phyloP scores from a whole-genome alignment of 1,140 invertebrate genomes.

The Elymnias hypermnestra region DNA sequence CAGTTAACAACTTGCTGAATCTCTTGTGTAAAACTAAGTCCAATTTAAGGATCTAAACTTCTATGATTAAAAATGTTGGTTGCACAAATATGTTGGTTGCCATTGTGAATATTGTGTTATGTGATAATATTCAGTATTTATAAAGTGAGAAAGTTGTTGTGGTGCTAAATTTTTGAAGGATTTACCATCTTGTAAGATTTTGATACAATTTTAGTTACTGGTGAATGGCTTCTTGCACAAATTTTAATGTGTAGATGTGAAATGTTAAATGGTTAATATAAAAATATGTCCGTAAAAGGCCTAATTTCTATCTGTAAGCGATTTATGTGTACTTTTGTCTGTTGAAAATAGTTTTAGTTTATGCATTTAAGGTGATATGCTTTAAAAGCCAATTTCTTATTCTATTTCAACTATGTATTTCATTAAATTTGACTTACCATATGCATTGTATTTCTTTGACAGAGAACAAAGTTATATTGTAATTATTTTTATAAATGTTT shows the following conservation, averaged over 20 bases:
- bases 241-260: conserved; percentile 8
- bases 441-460: too few species aligned
- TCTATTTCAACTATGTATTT: too few species aligned
- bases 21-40: too few species aligned
- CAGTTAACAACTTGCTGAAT: too few species aligned
- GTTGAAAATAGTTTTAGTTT: neutral
- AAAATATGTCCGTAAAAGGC: conserved; percentile 2
- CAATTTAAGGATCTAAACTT: neutral
- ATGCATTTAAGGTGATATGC: neutral
- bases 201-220: conserved; percentile 48
- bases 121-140: conserved; percentile 40
- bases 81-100: conserved; percentile 2
- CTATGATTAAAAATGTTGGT: neutral
- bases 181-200: conserved; percentile 66
- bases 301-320: conserved; percentile 7
- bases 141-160: conserved; percentile 56
- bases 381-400: conserved; percentile 4
- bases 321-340: neutral
- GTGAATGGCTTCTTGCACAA: conserved; percentile 44
- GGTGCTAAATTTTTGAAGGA: conserved; percentile 74
- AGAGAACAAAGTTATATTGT: too few species aligned
- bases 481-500: too few species aligned
- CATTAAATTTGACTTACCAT: too few species aligned
- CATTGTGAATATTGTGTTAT: neutral
- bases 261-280: conserved; percentile 1